Percentiles rank a stretch among this genome's conserved stretches.
phyloP scores from a whole-genome alignment of 2,113 vertebrate genomes.

The Triplophysa rosa region DNA sequence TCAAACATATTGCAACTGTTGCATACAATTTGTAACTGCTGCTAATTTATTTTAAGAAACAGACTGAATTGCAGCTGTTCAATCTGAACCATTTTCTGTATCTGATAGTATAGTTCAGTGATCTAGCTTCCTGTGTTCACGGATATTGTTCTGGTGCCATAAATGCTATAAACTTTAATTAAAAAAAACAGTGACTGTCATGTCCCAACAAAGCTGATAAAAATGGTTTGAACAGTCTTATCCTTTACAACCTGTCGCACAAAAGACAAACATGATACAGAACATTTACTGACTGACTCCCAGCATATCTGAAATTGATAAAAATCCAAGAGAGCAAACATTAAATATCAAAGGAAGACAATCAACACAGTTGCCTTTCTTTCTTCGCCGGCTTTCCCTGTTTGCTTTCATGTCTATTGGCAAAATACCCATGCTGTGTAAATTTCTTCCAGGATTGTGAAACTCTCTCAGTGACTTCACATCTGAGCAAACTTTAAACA shows the following conservation, averaged over 20 bases:
- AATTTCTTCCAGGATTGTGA: constrained; percentile 46
- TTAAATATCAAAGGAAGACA: neutral
- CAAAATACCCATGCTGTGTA: neutral
- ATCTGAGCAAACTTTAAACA: neutral
- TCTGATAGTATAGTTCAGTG: neutral
- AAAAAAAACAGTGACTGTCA: constrained; percentile 74
- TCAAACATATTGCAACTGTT: no score
- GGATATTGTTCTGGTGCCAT: neutral
- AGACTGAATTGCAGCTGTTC: no score
- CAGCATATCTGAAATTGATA: neutral
- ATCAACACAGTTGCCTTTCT: neutral
- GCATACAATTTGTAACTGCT: no score
- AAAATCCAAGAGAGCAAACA: neutral
- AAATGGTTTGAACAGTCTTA: neutral
- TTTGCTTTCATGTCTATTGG: neutral
- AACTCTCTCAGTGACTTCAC: constrained; percentile 32
- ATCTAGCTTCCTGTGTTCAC: neutral
- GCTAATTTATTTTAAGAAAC: no score
- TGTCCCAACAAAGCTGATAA: constrained; percentile 60
- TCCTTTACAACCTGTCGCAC: neutral
- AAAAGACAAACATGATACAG: neutral
- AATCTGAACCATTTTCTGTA: no score
- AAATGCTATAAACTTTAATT: constrained; percentile 65
- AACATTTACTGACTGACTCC: neutral
- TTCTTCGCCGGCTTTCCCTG: neutral